Conservation (phyloP, 53 echinoderm and acorn worm species). For the Henricia sp. region DNA sequence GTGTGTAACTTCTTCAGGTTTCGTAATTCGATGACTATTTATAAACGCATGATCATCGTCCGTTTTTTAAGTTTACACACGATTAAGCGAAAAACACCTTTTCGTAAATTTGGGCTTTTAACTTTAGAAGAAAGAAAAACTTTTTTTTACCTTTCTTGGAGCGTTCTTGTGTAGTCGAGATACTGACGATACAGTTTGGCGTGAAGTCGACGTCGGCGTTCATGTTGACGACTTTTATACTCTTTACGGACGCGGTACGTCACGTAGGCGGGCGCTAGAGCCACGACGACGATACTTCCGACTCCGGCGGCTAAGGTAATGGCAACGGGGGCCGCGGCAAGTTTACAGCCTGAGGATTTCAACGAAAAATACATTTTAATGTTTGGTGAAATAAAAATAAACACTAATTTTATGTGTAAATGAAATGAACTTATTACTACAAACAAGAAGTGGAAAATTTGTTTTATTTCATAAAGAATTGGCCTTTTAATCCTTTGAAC, state of each 20-base stretch:
- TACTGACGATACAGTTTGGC: not conserved
- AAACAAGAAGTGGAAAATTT: too few species aligned
- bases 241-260: not conserved
- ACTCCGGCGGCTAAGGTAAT: constrained; percentile 52
- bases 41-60: not conserved
- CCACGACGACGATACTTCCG: constrained; percentile 42
- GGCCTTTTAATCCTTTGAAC: too few species aligned
- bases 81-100: too few species aligned
- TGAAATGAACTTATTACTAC: too few species aligned
- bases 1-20: too few species aligned
- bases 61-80: not conserved
- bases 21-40: not conserved
- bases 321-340: constrained; percentile 46
- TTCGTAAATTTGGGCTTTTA: too few species aligned
- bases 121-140: too few species aligned
- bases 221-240: not conserved
- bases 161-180: not conserved
- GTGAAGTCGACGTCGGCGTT: not conserved
- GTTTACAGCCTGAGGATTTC: constrained; percentile 26
- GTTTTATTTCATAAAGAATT: too few species aligned
- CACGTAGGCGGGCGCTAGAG: not conserved
- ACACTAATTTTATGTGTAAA: too few species aligned
- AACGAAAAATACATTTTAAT: not conserved
- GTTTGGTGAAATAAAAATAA: not conserved
- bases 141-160: constrained; percentile 24